Evolutionary conservation across 1,140 invertebrate genomes (phyloP), one percentile per base, ranked within the genome.

Genomic region (Drosophila micromelanica): DNA sequence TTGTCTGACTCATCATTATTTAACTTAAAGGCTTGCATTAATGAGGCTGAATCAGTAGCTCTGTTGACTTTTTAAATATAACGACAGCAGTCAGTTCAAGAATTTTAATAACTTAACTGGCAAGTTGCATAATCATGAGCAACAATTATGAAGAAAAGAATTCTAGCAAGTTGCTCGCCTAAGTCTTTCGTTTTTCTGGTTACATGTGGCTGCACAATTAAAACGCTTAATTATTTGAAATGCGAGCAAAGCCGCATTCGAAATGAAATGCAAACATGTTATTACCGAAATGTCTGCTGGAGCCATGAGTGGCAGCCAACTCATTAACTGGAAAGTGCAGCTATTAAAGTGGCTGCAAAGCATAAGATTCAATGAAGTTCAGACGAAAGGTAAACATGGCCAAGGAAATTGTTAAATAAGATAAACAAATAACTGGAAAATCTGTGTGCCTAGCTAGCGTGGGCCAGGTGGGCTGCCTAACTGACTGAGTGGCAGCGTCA

Each of bases 251-350:
- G 32, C 9, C 9, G 30, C 32, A 56, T 37, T 75, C 62, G 70
- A 78, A 86, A 78, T 82, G 78, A 87, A 80, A 81, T 71, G 71
- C 49, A 74, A 70, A 63, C 72, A 62, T 82, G 70, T 89, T 82
- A 86, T 89, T 86, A 86, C 82, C 84, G 46, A 87, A 85, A 71
- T 55, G 51, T 55, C 48, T 23, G 37, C 2, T 6, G n/a, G 7
- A 61, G 64, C 45, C 12, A 73, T 76, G 72, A 73, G 69, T 62
- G 64, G 46, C 61, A 54, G 64, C 54, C 43, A 46, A 52, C 49
- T 73, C 55, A 70, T 78, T 74, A 80, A 60, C 69, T 78, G 17
- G 51, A 65, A 52, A 74, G 73, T 60, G 55, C 61, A 72, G 73
- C 67, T 77, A 73, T 73, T 73, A 73, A 69, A 59, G 71, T 57